A percentile compares a stretch with the other conserved stretches of the same genome.
Evolutionary conservation across 2,113 vertebrate genomes (phyloP).

Genomic region (Plecotus auritus): DNA sequence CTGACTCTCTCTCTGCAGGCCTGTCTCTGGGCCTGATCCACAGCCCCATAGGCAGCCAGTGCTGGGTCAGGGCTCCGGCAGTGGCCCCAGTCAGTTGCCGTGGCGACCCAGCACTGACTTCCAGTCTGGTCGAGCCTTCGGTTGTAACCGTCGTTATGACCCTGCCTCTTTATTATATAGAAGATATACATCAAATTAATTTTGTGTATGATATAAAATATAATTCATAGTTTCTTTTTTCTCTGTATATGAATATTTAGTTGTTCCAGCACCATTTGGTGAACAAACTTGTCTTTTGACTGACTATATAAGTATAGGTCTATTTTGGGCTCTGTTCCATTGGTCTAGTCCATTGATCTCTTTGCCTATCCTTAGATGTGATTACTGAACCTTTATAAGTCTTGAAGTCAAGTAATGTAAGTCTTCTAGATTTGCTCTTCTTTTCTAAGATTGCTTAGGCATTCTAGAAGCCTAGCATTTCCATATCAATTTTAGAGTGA

Average conservation of each 20-base stretch:
- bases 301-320: neutral
- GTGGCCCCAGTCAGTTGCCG: too few species aligned
- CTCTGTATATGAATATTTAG: neutral
- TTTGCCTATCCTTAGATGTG: neutral
- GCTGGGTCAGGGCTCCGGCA: too few species aligned
- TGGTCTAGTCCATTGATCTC: neutral
- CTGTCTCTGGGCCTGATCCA: too few species aligned
- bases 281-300: neutral
- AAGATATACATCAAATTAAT: neutral
- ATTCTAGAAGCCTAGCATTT: neutral
- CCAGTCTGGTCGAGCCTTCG: too few species aligned
- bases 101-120: too few species aligned
- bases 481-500: neutral
- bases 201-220: neutral
- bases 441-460: neutral
- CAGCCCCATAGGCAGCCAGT: too few species aligned
- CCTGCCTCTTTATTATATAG: too few species aligned
- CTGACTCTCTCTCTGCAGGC: too few species aligned
- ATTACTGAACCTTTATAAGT: neutral
- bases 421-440: neutral
- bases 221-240: neutral
- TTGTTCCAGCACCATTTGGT: neutral
- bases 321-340: neutral
- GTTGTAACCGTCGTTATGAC: too few species aligned
- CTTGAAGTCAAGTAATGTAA: neutral